Evolutionary conservation across 2,797 vertebrate genomes (phyloP).

Genomic region (Myripristis murdjan): DNA sequence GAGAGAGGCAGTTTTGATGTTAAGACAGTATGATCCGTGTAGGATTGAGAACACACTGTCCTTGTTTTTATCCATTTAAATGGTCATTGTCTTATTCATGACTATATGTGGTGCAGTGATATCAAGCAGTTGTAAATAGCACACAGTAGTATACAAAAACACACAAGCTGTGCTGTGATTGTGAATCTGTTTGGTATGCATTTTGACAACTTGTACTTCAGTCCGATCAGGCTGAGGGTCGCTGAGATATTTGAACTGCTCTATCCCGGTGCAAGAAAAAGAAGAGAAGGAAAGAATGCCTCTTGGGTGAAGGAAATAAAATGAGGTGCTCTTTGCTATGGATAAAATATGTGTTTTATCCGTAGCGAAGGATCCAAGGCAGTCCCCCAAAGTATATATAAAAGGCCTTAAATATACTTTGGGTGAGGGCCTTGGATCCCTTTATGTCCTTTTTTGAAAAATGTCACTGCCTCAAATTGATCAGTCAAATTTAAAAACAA

Average conservation of each 20-base stretch:
- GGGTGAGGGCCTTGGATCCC: no score
- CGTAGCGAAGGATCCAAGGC: no score
- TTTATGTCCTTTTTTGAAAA: no score
- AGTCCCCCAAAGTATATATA: no score
- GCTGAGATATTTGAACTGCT: no score
- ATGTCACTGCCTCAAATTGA: background rate
- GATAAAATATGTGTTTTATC: no score
- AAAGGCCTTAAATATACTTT: no score
- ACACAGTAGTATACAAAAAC: constrained; percentile 29
- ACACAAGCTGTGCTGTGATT: constrained; percentile 6
- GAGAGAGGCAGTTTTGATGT: constrained; percentile 55
- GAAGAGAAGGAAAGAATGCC: no score
- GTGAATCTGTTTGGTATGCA: background rate
- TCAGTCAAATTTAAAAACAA: background rate
- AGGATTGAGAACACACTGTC: constrained; percentile 47
- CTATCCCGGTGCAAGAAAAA: no score
- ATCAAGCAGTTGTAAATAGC: constrained; percentile 21
- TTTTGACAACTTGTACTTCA: background rate
- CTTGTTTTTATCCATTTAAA: constrained; percentile 54
- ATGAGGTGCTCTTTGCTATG: no score
- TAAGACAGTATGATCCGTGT: constrained; percentile 37
- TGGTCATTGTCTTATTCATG: constrained; percentile 57
- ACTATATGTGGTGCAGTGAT: constrained; percentile 18
- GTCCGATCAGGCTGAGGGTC: background rate
- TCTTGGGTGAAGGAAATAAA: no score